Evolutionary conservation across 2,888 invertebrate species (phyloP).

Genomic region (Chloromyia formosa): DNA sequence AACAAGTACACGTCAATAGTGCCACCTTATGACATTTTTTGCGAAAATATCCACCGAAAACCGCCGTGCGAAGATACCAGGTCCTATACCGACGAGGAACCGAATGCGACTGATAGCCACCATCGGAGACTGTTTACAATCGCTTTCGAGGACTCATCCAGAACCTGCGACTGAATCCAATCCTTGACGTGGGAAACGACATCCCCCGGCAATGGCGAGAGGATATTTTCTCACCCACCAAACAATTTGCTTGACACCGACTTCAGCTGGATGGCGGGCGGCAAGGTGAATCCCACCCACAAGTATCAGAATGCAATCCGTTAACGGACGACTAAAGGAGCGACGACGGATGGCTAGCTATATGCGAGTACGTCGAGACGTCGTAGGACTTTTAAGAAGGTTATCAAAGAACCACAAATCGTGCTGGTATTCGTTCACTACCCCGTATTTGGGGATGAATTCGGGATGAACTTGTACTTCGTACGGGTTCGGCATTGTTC

Average conservation of each 20-base stretch:
- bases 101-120: conserved; percentile 43
- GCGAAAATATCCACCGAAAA: conserved; percentile 32
- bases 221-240: not conserved
- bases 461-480: conserved; percentile 32
- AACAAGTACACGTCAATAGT: no score
- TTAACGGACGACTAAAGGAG: not conserved
- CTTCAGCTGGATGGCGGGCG: conserved; percentile 5
- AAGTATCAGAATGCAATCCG: conserved; percentile 35
- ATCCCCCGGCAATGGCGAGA: conserved; percentile 1
- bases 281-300: conserved; percentile 38
- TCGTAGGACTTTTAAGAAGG: conserved; percentile 35
- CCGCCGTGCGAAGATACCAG: not conserved
- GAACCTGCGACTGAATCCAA: conserved; percentile 26
- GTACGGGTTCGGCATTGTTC: not conserved
- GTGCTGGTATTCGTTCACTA: conserved; percentile 11
- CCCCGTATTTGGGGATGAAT: not conserved
- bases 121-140: conserved; percentile 39
- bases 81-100: conserved; percentile 21
- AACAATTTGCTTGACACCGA: not conserved
- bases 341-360: not conserved
- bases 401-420: conserved; percentile 28
- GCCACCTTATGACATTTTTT: not conserved
- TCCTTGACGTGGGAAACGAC: conserved; percentile 18
- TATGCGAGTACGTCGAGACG: conserved; percentile 14
- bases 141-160: conserved; percentile 37